Percentiles rank a stretch among this genome's conserved stretches.
Conservation (phyloP, 2,113 vertebrate species). For the Nycticorax nycticorax region DNA sequence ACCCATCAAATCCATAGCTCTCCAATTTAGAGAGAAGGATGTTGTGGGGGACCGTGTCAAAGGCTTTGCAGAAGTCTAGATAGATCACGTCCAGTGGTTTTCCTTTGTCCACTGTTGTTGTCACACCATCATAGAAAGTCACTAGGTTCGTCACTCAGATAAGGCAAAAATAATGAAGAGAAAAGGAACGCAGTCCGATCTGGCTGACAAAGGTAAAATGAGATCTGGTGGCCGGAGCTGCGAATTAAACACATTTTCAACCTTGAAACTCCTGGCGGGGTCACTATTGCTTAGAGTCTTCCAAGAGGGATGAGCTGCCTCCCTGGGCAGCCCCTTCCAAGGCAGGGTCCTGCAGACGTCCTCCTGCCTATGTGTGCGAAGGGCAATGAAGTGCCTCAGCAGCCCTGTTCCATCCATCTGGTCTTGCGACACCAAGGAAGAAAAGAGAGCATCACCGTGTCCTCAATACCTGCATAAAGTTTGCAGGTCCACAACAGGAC, state of each 20-base stretch:
- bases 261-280: neutral
- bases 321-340: neutral
- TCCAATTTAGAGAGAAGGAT: too few relatives aligned
- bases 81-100: too few relatives aligned
- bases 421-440: neutral
- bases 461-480: neutral
- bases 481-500: neutral
- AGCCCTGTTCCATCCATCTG: neutral
- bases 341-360: neutral
- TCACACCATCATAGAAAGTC: too few relatives aligned
- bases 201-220: neutral
- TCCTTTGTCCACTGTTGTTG: too few relatives aligned
- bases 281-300: neutral
- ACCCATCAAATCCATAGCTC: too few relatives aligned
- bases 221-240: neutral
- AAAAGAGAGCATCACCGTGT: accelerated
- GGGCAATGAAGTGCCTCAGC: neutral
- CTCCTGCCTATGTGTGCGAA: neutral
- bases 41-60: too few relatives aligned
- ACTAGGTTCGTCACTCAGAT: too few relatives aligned
- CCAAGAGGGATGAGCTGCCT: neutral
- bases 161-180: neutral
- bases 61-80: too few relatives aligned
- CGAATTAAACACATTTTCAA: neutral
- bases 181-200: neutral